phyloP scores from a whole-genome alignment of 2,888 invertebrate genomes.

The Oeneis ivallda region DNA sequence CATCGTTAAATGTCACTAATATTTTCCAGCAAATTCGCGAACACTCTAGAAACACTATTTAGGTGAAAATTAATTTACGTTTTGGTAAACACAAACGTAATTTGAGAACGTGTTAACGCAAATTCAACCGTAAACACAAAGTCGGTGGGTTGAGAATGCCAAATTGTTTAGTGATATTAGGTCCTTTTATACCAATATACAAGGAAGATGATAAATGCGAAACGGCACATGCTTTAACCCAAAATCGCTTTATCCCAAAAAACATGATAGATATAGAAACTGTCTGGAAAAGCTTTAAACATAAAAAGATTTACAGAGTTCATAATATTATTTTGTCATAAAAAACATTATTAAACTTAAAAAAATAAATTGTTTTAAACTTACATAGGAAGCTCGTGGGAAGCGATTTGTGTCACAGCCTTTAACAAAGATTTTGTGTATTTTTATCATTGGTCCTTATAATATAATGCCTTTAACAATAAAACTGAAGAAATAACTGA shows the following conservation, averaged over 20 bases:
- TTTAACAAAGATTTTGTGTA: too few relatives aligned
- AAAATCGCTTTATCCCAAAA: slow-evolving; percentile 46
- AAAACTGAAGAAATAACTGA: too few relatives aligned
- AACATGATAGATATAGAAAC: slow-evolving; percentile 34
- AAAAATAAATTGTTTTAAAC: too few relatives aligned
- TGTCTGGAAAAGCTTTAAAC: slow-evolving; percentile 30
- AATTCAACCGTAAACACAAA: slow-evolving; percentile 7
- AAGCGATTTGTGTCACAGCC: too few relatives aligned
- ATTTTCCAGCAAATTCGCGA: slow-evolving; percentile 34
- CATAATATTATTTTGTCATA: too few relatives aligned
- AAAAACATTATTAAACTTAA: too few relatives aligned
- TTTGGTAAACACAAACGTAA: slow-evolving; percentile 24
- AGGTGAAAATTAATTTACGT: slow-evolving; percentile 39
- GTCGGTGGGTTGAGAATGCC: slow-evolving; percentile 5
- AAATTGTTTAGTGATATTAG: slow-evolving; percentile 17
- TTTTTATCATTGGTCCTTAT: too few relatives aligned
- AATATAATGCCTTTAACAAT: too few relatives aligned
- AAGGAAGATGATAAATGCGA: slow-evolving; percentile 54
- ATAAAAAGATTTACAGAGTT: neutral
- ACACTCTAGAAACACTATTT: slow-evolving; percentile 39
- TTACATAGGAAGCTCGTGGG: too few relatives aligned
- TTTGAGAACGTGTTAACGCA: slow-evolving; percentile 3
- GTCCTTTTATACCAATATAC: slow-evolving; percentile 33
- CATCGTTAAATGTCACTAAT: slow-evolving; percentile 27
- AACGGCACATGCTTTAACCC: slow-evolving; percentile 54